phyloP scores from a whole-genome alignment of 2,888 invertebrate species.

The Ochropleura plecta region DNA sequence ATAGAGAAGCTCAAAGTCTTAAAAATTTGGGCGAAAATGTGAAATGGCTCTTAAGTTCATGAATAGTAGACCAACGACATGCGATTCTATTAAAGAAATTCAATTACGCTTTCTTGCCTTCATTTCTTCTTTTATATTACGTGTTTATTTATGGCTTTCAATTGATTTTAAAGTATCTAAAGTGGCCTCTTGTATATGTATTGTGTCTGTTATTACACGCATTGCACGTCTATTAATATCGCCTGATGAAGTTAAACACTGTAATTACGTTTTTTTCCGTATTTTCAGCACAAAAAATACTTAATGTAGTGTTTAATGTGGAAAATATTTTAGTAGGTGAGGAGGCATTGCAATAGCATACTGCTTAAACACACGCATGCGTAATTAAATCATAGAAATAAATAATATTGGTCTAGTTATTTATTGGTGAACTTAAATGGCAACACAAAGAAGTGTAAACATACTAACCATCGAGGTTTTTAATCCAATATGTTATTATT shows the following conservation, averaged over 20 bases:
- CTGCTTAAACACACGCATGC: too few species aligned
- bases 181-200: neutral
- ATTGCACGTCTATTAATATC: constrained; percentile 33
- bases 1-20: too few species aligned
- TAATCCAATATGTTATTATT: constrained; percentile 58
- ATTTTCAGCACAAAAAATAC: neutral
- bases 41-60: too few species aligned
- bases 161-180: constrained; percentile 41
- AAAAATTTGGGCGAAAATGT: too few species aligned
- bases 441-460: constrained; percentile 56
- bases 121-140: constrained; percentile 26
- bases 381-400: too few species aligned
- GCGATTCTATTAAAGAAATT: neutral
- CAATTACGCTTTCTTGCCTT: neutral
- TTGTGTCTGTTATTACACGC: constrained; percentile 23
- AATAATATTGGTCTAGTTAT: neutral
- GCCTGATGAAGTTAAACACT: constrained; percentile 23
- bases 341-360: neutral
- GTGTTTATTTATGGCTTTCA: constrained; percentile 8
- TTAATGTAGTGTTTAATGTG: constrained; percentile 14
- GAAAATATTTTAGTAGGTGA: neutral
- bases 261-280: constrained; percentile 20
- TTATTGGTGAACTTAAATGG: constrained; percentile 28
- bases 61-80: neutral
- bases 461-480: constrained; percentile 47